Evolutionary conservation across 2,113 vertebrate species (phyloP).

Genomic region (Spheniscus mendiculus): DNA sequence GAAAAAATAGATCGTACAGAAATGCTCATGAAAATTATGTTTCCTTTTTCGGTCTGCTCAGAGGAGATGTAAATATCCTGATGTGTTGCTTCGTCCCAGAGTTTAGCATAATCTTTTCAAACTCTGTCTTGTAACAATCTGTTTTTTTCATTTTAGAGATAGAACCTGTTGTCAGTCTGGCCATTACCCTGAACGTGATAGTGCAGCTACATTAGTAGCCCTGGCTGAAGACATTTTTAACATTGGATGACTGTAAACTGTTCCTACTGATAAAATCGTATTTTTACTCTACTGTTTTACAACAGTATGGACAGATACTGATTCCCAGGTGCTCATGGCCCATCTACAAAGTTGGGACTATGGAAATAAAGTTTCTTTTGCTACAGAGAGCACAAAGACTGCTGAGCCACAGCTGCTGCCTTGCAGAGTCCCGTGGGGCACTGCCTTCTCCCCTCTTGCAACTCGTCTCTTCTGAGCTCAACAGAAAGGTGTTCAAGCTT

Average conservation of each 20-base stretch:
- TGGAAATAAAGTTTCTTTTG: neutral
- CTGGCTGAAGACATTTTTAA: neutral
- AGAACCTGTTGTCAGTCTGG: neutral
- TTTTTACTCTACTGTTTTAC: neutral
- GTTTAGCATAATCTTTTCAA: neutral
- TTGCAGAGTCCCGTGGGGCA: neutral
- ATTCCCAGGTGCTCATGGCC: neutral
- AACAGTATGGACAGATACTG: neutral
- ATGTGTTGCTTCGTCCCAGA: neutral
- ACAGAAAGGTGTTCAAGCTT: neutral
- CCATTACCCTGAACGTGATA: neutral
- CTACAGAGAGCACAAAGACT: neutral
- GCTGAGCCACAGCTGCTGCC: neutral
- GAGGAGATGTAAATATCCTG: neutral
- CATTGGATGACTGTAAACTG: neutral
- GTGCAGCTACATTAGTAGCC: neutral
- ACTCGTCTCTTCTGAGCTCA: neutral
- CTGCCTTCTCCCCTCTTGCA: neutral
- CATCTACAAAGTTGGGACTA: neutral
- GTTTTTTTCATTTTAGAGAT: neutral
- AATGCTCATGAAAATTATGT: neutral
- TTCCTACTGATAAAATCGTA: neutral
- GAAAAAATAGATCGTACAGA: neutral
- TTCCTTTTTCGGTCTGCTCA: neutral
- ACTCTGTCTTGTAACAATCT: neutral